Percentiles rank a stretch among this genome's conserved stretches.
Conservation (phyloP, 2,888 invertebrate genomes). For the Lithophane leautieri region DNA sequence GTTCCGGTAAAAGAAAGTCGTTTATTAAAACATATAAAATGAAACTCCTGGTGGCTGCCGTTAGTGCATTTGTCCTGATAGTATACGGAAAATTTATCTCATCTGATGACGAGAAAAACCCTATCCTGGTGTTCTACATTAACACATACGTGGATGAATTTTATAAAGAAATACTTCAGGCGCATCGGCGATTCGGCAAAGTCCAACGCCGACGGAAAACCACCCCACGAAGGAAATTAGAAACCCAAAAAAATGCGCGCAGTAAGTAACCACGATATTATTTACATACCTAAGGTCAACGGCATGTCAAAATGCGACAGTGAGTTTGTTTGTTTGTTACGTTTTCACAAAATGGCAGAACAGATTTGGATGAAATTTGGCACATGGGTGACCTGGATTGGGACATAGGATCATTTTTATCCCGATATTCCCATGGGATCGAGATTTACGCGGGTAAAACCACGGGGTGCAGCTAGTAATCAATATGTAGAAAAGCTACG, state of each 20-base stretch:
- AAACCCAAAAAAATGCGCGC: not conserved
- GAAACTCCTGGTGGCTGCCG: slow-evolving; percentile 3
- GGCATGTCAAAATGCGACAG: too few species aligned
- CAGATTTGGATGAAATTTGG: too few species aligned
- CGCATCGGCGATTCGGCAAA: not conserved
- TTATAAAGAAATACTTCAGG: not conserved
- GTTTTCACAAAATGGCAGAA: too few species aligned
- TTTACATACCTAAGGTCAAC: not conserved
- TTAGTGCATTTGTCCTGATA: slow-evolving; percentile 8
- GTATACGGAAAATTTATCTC: not conserved
- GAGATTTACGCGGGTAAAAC: too few species aligned
- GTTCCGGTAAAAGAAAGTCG: not conserved
- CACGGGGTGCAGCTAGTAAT: too few species aligned
- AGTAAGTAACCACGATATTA: slow-evolving; percentile 21
- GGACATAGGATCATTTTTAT: too few species aligned
- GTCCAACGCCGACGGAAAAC: too few species aligned
- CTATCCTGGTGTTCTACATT: slow-evolving; percentile 14
- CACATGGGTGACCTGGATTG: too few species aligned
- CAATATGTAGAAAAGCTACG: too few species aligned
- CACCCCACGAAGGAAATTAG: not conserved
- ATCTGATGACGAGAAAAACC: not conserved
- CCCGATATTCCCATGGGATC: too few species aligned
- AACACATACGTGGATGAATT: not conserved
- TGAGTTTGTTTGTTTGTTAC: too few species aligned
- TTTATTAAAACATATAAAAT: not conserved